A percentile compares a stretch with the other conserved stretches of the same genome.
These are phyloP conservation scores for Pemphigus obesinymphae DNA, from an alignment of 1,140 invertebrate species.

Conservation along the genomic window DNA sequence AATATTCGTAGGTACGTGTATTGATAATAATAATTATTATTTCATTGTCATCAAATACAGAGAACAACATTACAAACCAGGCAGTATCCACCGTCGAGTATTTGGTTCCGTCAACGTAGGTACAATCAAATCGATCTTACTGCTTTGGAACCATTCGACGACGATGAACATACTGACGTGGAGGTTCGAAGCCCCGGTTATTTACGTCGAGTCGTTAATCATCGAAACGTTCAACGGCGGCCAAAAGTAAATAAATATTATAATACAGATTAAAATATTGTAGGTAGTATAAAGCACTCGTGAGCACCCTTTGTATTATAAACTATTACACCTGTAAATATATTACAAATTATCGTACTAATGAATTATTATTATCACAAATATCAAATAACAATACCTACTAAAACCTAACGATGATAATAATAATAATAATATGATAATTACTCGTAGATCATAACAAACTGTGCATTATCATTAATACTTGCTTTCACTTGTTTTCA, in stretches of 20 bases:
- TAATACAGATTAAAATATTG: too few relatives aligned
- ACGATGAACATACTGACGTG: conserved; percentile 78
- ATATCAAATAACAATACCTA: too few relatives aligned
- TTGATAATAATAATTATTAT: neutral
- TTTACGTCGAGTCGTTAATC: conserved; percentile 65
- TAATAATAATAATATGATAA: too few relatives aligned
- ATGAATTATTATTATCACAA: too few relatives aligned
- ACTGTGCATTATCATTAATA: neutral
- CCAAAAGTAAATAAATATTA: conserved; percentile 42
- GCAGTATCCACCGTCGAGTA: conserved; percentile 63
- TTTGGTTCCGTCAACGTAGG: conserved; percentile 63
- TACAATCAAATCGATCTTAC: conserved; percentile 59
- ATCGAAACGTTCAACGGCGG: conserved; percentile 53
- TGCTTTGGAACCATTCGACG: conserved; percentile 72
- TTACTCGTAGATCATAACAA: too few relatives aligned
- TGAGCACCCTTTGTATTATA: too few relatives aligned
- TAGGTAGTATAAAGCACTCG: too few relatives aligned
- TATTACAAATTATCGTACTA: too few relatives aligned
- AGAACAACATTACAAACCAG: conserved; percentile 64
- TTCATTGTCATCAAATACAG: conserved; percentile 7
- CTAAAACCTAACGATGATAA: too few relatives aligned
- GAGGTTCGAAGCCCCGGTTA: conserved; percentile 66
- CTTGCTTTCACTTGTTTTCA: neutral
- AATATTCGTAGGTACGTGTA: neutral
- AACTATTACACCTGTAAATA: too few relatives aligned